Evolutionary conservation across 2,113 vertebrate species (phyloP).

Genomic region (Cyanistes caeruleus): DNA sequence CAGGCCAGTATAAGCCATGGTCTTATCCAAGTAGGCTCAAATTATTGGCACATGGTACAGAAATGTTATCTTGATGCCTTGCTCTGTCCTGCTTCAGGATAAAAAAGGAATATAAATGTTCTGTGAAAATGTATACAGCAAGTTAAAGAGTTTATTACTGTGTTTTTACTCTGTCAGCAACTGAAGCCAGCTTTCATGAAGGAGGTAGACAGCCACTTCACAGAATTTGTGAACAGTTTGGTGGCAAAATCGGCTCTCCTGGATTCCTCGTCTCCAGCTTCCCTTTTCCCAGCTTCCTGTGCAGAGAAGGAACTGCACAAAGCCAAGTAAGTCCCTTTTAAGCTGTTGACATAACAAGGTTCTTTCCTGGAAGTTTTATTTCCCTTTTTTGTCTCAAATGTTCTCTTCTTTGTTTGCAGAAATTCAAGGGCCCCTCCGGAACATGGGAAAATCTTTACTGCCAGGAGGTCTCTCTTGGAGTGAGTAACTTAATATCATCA

Average conservation of each 20-base stretch:
- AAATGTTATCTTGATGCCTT: background rate
- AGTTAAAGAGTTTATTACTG: background rate
- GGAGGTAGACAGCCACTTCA: constrained; percentile 89
- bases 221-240: constrained; percentile 88
- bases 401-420: constrained; percentile 69
- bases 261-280: constrained; percentile 75
- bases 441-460: constrained; percentile 88
- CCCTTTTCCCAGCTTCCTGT: constrained; percentile 74
- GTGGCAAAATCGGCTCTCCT: constrained; percentile 85
- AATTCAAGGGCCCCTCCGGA: constrained; percentile 80
- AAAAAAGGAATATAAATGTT: background rate
- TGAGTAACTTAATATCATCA: constrained; percentile 75
- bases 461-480: constrained; percentile 90
- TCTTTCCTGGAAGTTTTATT: constrained; percentile 1
- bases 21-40: background rate
- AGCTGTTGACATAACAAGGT: background rate
- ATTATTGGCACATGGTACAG: background rate
- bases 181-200: constrained; percentile 89
- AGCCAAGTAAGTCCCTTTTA: constrained; percentile 75
- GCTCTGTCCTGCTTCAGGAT: background rate
- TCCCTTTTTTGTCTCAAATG: background rate
- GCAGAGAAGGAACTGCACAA: constrained; percentile 82
- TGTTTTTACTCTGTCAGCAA: constrained; percentile 69
- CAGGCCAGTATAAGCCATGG: background rate
- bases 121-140: background rate